phyloP scores from a whole-genome alignment of 2,113 vertebrate species.

The Addax nasomaculatus region DNA sequence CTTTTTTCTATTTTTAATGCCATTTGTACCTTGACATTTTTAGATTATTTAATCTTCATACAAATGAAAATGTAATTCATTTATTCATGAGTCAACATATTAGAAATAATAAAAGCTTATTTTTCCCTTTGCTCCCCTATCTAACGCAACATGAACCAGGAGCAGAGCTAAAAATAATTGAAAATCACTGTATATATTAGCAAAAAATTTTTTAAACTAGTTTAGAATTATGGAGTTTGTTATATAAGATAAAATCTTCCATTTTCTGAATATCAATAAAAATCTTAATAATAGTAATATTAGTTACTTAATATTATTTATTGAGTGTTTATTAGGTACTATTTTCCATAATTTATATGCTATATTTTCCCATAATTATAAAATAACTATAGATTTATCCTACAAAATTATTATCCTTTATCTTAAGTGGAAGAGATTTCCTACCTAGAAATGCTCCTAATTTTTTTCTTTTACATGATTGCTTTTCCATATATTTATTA shows the following conservation, averaged over 20 bases:
- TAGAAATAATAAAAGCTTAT: not conserved
- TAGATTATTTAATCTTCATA: not conserved
- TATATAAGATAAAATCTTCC: not conserved
- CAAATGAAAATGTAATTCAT: not conserved
- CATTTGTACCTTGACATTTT: not conserved
- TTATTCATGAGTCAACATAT: not conserved
- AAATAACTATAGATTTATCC: not conserved
- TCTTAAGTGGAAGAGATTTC: not conserved
- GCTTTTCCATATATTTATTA: not conserved
- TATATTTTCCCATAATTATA: not conserved
- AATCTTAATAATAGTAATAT: not conserved
- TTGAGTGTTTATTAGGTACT: not conserved
- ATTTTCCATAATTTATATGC: not conserved
- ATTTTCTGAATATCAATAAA: not conserved
- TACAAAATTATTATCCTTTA: not conserved
- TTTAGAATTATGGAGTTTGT: not conserved
- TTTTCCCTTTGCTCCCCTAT: not conserved
- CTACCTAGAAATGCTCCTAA: not conserved
- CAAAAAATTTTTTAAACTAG: not conserved
- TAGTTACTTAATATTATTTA: not conserved
- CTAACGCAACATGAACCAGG: not conserved
- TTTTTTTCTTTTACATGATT: not conserved
- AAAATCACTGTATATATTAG: not conserved
- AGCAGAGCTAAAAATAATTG: not conserved
- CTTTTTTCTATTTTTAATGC: not conserved